These are phyloP conservation scores for Sandelia bainsii DNA, from an alignment of 2,797 vertebrate genomes.

Conservation along the genomic window DNA sequence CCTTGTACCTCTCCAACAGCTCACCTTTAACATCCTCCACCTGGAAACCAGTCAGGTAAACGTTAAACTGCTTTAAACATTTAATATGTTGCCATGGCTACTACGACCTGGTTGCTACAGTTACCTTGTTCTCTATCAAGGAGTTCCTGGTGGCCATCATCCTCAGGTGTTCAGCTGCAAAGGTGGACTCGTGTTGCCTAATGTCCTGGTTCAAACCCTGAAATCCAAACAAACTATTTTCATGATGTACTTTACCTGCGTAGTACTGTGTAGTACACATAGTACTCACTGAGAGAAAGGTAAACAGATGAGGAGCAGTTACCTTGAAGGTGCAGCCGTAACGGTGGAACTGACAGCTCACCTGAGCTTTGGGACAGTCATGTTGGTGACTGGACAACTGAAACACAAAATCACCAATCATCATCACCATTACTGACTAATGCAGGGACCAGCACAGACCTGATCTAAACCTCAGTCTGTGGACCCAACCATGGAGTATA, in stretches of 20 bases:
- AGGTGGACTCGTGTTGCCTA: conserved; percentile 93
- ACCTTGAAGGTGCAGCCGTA: conserved; percentile 97
- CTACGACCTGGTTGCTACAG: conserved; percentile 73
- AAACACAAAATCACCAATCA: conserved; percentile 44
- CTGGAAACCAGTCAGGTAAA: conserved; percentile 53
- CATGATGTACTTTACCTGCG: not conserved
- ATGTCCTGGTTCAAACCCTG: conserved; percentile 96
- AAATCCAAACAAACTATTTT: conserved; percentile 40
- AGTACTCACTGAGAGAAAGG: not conserved
- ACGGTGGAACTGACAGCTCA: conserved; percentile 94
- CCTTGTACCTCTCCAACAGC: conserved; percentile 83
- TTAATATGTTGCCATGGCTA: conserved; percentile 39
- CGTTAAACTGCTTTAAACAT: not conserved
- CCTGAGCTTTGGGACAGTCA: conserved; percentile 98
- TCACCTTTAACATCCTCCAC: conserved; percentile 84
- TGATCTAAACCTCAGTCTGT: not conserved
- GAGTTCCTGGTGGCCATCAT: conserved; percentile 92
- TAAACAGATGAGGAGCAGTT: not conserved
- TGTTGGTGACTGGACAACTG: conserved; percentile 96
- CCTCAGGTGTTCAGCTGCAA: conserved; percentile 92
- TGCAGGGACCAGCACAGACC: too few relatives aligned
- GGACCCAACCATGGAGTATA: too few relatives aligned
- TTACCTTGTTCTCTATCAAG: conserved; percentile 93
- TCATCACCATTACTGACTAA: not conserved
- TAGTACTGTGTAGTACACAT: not conserved